Percentiles rank a stretch among this genome's conserved stretches.
These are phyloP conservation scores for Malachius bipustulatus DNA, from an alignment of 2,888 invertebrate genomes.

Conservation along the genomic window DNA sequence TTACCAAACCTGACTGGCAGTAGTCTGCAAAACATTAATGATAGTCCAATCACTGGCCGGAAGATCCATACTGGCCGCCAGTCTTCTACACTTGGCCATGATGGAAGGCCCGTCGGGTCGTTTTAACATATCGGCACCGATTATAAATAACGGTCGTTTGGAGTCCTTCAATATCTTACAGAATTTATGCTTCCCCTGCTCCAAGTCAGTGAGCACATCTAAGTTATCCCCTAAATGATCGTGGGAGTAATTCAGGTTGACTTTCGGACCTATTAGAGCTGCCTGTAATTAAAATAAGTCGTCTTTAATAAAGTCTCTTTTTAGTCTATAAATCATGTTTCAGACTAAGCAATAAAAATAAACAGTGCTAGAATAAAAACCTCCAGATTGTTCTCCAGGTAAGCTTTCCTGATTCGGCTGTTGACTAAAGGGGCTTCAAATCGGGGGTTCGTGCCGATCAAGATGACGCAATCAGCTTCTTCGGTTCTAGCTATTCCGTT, in stretches of 20 bases:
- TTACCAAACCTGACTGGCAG: conserved; percentile 58
- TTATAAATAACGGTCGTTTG: conserved; percentile 78
- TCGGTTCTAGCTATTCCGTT: conserved; percentile 82
- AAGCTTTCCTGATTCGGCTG: conserved; percentile 88
- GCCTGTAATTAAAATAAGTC: too few relatives aligned
- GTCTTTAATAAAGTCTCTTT: too few relatives aligned
- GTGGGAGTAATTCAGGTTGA: conserved; percentile 89
- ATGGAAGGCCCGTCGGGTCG: conserved; percentile 67
- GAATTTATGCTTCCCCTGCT: conserved; percentile 58
- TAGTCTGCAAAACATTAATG: conserved; percentile 87
- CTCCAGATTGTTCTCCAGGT: conserved; percentile 80
- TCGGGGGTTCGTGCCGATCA: conserved; percentile 94
- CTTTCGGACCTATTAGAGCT: conserved; percentile 77
- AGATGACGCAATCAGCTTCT: conserved; percentile 81
- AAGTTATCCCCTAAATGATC: conserved; percentile 79
- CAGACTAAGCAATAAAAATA: neutral
- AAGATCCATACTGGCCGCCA: conserved; percentile 51
- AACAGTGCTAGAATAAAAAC: conserved; percentile 22
- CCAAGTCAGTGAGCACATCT: conserved; percentile 59
- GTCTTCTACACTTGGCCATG: conserved; percentile 58
- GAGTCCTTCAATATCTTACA: conserved; percentile 58
- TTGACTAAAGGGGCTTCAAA: conserved; percentile 96
- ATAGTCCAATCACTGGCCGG: conserved; percentile 54
- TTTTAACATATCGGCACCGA: conserved; percentile 78
- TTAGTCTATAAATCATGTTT: too few relatives aligned